Percentiles rank a stretch among this genome's conserved stretches.
Conservation (phyloP, 1,140 invertebrate species). For the Conopomorpha cramerella region DNA sequence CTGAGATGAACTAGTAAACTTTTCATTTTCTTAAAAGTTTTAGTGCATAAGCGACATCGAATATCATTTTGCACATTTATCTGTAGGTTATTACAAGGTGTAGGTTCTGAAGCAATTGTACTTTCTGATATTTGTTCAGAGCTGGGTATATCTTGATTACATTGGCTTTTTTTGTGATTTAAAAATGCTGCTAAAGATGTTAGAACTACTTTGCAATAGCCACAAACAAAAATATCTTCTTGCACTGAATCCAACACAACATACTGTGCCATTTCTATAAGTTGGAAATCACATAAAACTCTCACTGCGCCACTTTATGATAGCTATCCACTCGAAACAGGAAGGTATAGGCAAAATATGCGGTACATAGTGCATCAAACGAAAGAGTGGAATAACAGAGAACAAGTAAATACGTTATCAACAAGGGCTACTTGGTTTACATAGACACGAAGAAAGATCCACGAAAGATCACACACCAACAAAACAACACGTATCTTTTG, state of each 20-base stretch:
- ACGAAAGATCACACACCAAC: too few species aligned
- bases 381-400: too few species aligned
- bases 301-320: too few species aligned
- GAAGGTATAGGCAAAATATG: too few species aligned
- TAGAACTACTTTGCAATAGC: conserved; percentile 65
- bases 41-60: conserved; percentile 16
- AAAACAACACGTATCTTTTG: too few species aligned
- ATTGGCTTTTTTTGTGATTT: conserved; percentile 56
- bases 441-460: too few species aligned
- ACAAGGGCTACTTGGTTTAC: too few species aligned
- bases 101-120: neutral
- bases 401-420: too few species aligned
- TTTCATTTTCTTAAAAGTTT: conserved; percentile 19
- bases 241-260: conserved; percentile 13
- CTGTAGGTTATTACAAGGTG: neutral
- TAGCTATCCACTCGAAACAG: too few species aligned
- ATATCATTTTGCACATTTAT: conserved; percentile 4
- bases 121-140: neutral
- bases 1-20: conserved; percentile 16
- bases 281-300: neutral
- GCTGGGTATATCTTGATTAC: conserved; percentile 1
- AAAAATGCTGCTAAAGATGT: conserved; percentile 57
- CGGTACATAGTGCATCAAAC: too few species aligned
- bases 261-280: conserved; percentile 11
- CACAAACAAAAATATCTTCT: conserved; percentile 68